Base-by-base conservation (phyloP, 1,140 invertebrate genomes). In the Aphelinus atriplicis region DNA sequence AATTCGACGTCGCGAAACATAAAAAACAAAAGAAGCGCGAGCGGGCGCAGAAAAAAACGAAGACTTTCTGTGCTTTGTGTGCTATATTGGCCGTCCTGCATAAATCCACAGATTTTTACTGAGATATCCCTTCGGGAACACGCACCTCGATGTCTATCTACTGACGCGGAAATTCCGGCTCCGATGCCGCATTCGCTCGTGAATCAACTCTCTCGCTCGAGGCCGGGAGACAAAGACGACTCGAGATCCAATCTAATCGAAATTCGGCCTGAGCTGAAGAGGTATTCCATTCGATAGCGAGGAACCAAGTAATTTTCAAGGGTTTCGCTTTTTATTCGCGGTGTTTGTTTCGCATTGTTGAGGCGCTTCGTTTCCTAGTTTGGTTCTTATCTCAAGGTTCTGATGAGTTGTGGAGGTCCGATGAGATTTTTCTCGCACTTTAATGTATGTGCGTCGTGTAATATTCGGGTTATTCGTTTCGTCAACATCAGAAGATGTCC, bases 161-260 rank as follows among this genome's bases (percentile, higher is more conserved):
- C 51, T 61, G 70, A 71, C 70, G 48, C 47, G 63, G 63, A 66
- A 73, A 66, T 60, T 73, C 7, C 57, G 42, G 56, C 10, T 51
- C 7, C 26, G 26, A 26, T 26, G 26, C 26, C 26, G 26, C 26
- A 26, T 26, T 26, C 26, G 60, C 60, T 62, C 60, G 60, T 62
- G 60, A 62, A 62, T 62, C 60, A 62, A 62, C 42, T 7, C 26
- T 26, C 26, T 26, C 3, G 5, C 26, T 5, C 48, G 48, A 7
- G 63, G n/a, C n/a, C 10, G 58, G 7, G 55, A 72, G 43, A 46
- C 51, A 64, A 57, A 58, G 53, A 53, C 57, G 51, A 42, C 47
- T 26, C 60, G 43, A 47, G 63, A 58, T 3, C 47, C 58, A 66
- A 66, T 73, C 72, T 73, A 73, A 73, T 73, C 68, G 68, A 68